Base-by-base conservation (phyloP, 2,113 vertebrate species). In the Lepus europaeus region DNA sequence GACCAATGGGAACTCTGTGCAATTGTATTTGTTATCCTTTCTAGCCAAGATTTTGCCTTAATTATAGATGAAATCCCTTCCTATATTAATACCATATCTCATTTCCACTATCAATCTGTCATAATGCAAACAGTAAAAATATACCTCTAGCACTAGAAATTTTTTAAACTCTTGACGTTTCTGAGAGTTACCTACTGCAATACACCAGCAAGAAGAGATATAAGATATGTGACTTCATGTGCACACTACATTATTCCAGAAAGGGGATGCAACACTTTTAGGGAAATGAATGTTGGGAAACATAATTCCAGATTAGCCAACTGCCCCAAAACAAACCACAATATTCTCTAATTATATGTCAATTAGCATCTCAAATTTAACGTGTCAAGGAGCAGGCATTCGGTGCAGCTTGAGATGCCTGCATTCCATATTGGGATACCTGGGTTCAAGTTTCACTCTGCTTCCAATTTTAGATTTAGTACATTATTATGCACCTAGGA, bases 1-100 rank as follows among this genome's bases (percentile, higher is more conserved):
- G 12, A 93, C n/a, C 68, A 88, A 53, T 68, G 27, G n/a, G 31
- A 88, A 45, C 22, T 79, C 63, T 39, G 23, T 82, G 29, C 53
- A 82, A 84, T 66, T 45, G 19, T 68, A 85, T 61, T 68, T 86
- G 22, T 11, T 91, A 56, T 64, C 68, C n/a, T 83, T 96, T 89
- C 13, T 77, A 27, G 51, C 11, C 17, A 89, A 95, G 5, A 14
- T 59, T 33, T 82, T 85, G 63, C 20, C 91, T 80, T 92, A 88
- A 83, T 84, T 90, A 92, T 78, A 72, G 31, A 9, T 66, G 51
- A 61, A 93, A 93, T 84, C 3, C 3, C 22, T 74, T 66, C 10
- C 39, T 29, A 33, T 2, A 3, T 85, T 85, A 61, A 90, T 49
- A 84, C 77, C 66, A 76, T 70, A 49, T 2, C 84, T 80, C 25